Conservation (phyloP, 2,797 vertebrate genomes). For the Iguana delicatissima region DNA sequence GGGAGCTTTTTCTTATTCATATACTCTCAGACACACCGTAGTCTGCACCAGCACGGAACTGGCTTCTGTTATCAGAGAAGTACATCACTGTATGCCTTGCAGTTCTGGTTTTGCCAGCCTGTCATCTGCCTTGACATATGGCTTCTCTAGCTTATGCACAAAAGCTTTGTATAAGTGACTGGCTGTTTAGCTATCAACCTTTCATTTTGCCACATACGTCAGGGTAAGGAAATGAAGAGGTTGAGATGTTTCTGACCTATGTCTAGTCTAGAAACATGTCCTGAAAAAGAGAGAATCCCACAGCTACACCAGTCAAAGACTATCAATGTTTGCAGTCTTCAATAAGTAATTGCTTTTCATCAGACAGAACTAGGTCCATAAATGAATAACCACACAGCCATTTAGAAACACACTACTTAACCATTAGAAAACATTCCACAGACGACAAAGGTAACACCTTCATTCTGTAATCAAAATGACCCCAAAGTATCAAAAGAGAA, state of each 20-base stretch:
- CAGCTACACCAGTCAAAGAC: background rate
- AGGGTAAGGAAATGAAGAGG: background rate
- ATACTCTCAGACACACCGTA: background rate
- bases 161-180: background rate
- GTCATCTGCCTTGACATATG: background rate
- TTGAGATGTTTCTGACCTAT: background rate
- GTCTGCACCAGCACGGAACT: background rate
- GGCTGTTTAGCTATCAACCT: background rate
- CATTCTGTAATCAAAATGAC: background rate
- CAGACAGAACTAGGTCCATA: background rate
- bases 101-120: conserved; percentile 20
- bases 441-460: background rate
- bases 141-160: background rate
- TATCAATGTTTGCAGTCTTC: background rate
- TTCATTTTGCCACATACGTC: background rate
- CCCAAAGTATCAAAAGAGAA: background rate
- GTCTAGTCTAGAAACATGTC: background rate
- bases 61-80: background rate
- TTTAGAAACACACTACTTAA: background rate
- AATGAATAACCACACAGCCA: background rate
- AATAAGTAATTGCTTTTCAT: background rate
- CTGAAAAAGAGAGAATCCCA: background rate
- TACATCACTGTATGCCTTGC: background rate
- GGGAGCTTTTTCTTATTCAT: no score
- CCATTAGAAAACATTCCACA: background rate